phyloP scores from a whole-genome alignment of 2,797 vertebrate species.

The Trichosurus vulpecula region DNA sequence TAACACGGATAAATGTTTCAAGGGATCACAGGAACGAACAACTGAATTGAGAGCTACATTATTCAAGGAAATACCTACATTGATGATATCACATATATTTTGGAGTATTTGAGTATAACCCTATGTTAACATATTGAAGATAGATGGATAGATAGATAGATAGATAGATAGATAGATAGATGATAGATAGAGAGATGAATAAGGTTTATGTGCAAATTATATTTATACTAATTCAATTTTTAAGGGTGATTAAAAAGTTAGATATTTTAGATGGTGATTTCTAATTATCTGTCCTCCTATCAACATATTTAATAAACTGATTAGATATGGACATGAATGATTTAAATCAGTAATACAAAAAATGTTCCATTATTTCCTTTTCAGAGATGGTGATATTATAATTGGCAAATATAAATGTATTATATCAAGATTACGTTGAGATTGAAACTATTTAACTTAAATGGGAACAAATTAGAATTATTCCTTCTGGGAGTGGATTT shows the following conservation, averaged over 20 bases:
- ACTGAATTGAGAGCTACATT: background rate
- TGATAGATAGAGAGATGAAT: no score
- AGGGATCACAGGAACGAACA: background rate
- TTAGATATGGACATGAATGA: background rate
- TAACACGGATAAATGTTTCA: background rate
- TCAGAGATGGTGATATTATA: background rate
- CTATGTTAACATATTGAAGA: background rate
- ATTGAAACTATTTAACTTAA: slow-evolving; percentile 27
- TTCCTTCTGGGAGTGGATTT: background rate
- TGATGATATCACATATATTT: background rate
- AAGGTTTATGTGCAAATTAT: background rate
- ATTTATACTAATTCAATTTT: background rate
- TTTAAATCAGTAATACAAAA: background rate
- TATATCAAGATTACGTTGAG: background rate
- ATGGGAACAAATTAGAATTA: background rate
- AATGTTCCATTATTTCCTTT: background rate
- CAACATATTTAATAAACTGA: background rate
- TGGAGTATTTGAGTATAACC: background rate
- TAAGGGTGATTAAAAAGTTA: background rate
- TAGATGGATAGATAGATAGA: no score
- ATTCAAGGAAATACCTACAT: background rate
- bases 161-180: no score
- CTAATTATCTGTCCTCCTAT: background rate
- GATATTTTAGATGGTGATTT: background rate
- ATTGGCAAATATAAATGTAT: background rate